Conservation (phyloP, 1,140 invertebrate genomes). For the Drosophila kikkawai region DNA sequence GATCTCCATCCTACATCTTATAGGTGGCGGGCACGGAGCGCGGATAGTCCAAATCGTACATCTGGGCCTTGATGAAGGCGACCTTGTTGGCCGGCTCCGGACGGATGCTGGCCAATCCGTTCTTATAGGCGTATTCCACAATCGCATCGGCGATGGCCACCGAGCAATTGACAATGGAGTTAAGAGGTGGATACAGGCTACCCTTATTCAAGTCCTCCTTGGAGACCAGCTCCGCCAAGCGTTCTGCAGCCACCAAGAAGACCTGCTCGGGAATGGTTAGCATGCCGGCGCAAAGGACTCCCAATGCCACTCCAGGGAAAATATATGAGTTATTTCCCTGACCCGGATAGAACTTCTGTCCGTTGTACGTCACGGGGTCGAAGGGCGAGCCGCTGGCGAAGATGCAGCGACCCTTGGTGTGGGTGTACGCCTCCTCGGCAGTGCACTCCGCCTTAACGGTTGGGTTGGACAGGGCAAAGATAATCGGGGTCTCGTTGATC, state of each 20-base stretch:
- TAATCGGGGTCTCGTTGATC: conserved; percentile 88
- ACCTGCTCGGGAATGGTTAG: conserved; percentile 94
- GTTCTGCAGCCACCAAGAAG: conserved; percentile 94
- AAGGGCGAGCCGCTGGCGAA: conserved; percentile 98
- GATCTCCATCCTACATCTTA: conserved; percentile 49
- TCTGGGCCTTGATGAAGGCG: conserved; percentile 92
- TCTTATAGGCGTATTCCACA: conserved; percentile 95
- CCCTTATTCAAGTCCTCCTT: conserved; percentile 93
- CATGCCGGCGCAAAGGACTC: conserved; percentile 92
- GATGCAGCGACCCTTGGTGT: conserved; percentile 90
- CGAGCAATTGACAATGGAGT: conserved; percentile 95
- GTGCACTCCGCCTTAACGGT: conserved; percentile 98
- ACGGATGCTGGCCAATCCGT: conserved; percentile 91
- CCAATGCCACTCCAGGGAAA: conserved; percentile 97
- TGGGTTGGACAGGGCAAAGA: conserved; percentile 98
- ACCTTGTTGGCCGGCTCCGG: conserved; percentile 92
- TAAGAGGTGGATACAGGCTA: conserved; percentile 97
- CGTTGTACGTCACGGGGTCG: conserved; percentile 91
- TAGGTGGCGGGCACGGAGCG: conserved; percentile 87
- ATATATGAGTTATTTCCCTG: conserved; percentile 99
- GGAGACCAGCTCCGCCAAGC: conserved; percentile 93
- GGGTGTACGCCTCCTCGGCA: conserved; percentile 95
- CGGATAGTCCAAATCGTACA: conserved; percentile 91
- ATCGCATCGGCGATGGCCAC: conserved; percentile 94
- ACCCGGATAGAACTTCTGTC: conserved; percentile 92